phyloP scores from a whole-genome alignment of 2,797 vertebrate species.

The Dryobates pubescens region DNA sequence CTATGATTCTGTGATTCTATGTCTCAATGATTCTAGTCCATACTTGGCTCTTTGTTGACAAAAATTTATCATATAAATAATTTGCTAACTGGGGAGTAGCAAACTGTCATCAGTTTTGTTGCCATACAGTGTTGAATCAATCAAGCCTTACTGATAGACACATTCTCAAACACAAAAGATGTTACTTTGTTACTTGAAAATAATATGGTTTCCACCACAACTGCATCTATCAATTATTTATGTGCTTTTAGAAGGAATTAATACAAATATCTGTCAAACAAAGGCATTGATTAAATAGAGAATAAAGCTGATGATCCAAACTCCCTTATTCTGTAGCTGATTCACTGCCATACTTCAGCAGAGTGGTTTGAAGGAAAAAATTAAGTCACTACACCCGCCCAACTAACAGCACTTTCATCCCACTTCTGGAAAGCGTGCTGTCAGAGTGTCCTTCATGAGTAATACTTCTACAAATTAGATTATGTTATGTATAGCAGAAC shows the following conservation, averaged over 20 bases:
- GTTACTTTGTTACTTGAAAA: neutral
- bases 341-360: neutral
- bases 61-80: too few species aligned
- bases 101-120: neutral
- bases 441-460: neutral
- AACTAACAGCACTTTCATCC: neutral
- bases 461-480: neutral
- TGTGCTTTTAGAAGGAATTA: neutral
- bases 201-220: neutral
- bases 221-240: neutral
- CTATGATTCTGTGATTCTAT: too few species aligned
- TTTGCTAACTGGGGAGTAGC: too few species aligned
- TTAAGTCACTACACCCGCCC: rapidly evolving
- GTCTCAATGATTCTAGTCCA: neutral
- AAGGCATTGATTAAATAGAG: neutral
- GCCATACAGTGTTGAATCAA: neutral
- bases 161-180: neutral
- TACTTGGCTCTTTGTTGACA: neutral
- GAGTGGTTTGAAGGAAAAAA: neutral
- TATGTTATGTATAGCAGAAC: neutral
- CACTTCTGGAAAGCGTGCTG: neutral
- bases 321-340: neutral
- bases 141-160: neutral
- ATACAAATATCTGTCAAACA: neutral
- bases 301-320: neutral